Evolutionary conservation across 1,140 invertebrate genomes (phyloP).

Genomic region (Trachelipus rathkii): DNA sequence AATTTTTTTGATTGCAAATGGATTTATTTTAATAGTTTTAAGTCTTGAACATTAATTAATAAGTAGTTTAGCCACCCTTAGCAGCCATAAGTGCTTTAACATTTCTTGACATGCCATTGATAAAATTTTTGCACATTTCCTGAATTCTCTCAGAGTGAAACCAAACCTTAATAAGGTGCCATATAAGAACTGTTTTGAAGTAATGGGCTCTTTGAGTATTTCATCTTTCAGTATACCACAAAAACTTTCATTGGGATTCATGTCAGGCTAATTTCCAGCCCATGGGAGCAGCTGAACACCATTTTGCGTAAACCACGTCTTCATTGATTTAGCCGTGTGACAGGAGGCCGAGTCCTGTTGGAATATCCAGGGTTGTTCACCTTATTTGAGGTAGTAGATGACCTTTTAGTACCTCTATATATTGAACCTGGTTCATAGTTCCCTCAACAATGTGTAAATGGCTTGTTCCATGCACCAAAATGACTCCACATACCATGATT

Average conservation of each 20-base stretch:
- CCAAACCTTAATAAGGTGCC: constrained; percentile 4
- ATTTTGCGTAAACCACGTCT: background rate
- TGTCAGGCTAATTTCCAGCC: background rate
- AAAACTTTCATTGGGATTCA: background rate
- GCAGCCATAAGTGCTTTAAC: background rate
- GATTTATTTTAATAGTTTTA: background rate
- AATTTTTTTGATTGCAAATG: constrained; percentile 8
- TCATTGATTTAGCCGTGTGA: background rate
- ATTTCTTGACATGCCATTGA: background rate
- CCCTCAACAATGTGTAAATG: background rate
- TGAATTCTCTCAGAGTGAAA: constrained; percentile 5
- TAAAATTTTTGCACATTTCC: background rate
- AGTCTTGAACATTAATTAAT: background rate
- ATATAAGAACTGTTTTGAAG: background rate
- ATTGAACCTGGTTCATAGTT: background rate
- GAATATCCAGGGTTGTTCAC: too few species aligned
- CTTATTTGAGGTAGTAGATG: background rate
- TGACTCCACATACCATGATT: background rate
- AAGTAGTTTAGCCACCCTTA: background rate
- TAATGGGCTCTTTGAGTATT: background rate
- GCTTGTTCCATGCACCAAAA: background rate
- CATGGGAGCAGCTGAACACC: background rate
- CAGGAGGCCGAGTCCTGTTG: too few species aligned
- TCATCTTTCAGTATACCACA: background rate
- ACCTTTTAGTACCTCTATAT: background rate